Evolutionary conservation across 2,888 invertebrate species (phyloP).

Genomic region (Stratiomys singularior): DNA sequence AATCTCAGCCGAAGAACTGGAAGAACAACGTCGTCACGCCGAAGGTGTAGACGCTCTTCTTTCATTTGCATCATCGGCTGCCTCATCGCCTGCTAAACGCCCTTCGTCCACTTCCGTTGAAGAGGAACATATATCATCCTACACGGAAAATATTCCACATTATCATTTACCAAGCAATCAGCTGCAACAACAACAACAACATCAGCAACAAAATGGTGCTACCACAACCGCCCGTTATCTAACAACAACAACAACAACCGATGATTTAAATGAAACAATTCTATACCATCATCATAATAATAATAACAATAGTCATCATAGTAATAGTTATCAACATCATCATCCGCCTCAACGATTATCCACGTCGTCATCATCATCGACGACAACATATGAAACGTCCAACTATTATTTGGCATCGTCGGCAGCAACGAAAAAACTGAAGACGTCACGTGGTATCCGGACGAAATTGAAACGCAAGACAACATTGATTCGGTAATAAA

Average conservation of each 20-base stretch:
- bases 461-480: constrained; percentile 64
- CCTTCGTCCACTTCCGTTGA: constrained; percentile 59
- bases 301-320: constrained; percentile 56
- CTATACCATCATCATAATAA: constrained; percentile 53
- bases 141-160: constrained; percentile 57
- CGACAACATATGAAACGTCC: constrained; percentile 25
- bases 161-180: background rate
- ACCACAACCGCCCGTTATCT: constrained; percentile 47
- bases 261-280: constrained; percentile 47
- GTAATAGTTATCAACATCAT: constrained; percentile 55
- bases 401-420: constrained; percentile 50
- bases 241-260: constrained; percentile 8
- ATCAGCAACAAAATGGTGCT: constrained; percentile 34
- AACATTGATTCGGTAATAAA: constrained; percentile 62
- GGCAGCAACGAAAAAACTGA: constrained; percentile 60
- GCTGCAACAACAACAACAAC: constrained; percentile 14
- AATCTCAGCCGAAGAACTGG: constrained; percentile 68
- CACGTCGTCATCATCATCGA: constrained; percentile 51
- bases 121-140: constrained; percentile 59
- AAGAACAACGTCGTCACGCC: constrained; percentile 77
- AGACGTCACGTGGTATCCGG: constrained; percentile 60
- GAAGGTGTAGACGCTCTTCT: constrained; percentile 83
- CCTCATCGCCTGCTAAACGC: constrained; percentile 62
- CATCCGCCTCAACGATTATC: constrained; percentile 41
- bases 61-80: constrained; percentile 73